Percentiles rank a stretch among this genome's conserved stretches.
Conservation (phyloP, 2,888 invertebrate species). For the Drosophila planitibia region DNA sequence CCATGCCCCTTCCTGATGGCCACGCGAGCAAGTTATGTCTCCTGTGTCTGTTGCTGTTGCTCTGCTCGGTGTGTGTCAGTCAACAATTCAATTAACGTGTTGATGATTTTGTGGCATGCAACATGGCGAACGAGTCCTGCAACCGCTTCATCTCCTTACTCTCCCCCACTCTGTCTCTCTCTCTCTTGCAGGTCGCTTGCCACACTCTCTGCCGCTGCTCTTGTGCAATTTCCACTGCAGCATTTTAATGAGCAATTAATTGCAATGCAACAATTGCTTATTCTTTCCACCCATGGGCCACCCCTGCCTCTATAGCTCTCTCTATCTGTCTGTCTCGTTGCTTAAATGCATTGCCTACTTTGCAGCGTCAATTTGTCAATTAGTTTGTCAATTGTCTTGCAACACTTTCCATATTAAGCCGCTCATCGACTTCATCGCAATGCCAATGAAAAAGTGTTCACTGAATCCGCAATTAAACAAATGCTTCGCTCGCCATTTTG, state of each 20-base stretch:
- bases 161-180: not conserved
- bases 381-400: constrained; percentile 64
- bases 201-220: constrained; percentile 1
- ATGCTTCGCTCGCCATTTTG: constrained; percentile 30
- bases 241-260: constrained; percentile 82
- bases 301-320: no score
- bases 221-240: constrained; percentile 39
- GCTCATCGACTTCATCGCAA: constrained; percentile 15
- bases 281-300: not conserved
- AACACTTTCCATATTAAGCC: constrained; percentile 46
- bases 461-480: constrained; percentile 66
- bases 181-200: constrained; percentile 13
- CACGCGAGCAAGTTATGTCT: constrained; percentile 32
- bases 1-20: not conserved
- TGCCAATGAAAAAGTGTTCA: constrained; percentile 20
- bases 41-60: constrained; percentile 13
- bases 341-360: constrained; percentile 38
- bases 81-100: constrained; percentile 84
- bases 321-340: not conserved
- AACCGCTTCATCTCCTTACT: constrained; percentile 1
- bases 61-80: constrained; percentile 73
- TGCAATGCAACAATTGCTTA: constrained; percentile 44
- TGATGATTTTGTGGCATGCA: constrained; percentile 83
- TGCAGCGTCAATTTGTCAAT: constrained; percentile 69
- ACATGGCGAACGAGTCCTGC: constrained; percentile 66